Base-by-base conservation (phyloP, 35 echinoderm and acorn worm species). In the Heliocidaris tuberculata region DNA sequence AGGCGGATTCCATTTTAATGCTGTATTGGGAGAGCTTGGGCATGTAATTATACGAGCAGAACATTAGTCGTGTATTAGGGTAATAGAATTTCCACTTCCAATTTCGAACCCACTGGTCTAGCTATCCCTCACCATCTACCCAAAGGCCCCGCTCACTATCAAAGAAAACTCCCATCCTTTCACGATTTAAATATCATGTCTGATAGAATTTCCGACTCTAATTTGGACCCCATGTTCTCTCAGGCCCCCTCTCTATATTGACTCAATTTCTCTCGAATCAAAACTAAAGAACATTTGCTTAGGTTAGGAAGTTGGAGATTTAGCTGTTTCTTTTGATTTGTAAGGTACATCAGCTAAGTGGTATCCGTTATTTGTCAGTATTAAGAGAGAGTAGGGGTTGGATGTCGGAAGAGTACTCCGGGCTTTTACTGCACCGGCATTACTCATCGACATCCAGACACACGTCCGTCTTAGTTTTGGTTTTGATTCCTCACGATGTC, bases 291-390 rank as follows among this genome's bases (percentile, higher is more conserved):
- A 78, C 21, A 78, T n/a, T 78, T 78, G 27, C 27, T 78, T 78
- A 78, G 65, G 6, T 78, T 78, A 27, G 65, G 7, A 78, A 27
- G 65, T 78, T 78, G 65, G 65, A 78, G 65, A 78, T 78, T 7
- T 78, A n/a, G 21, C 65, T 78, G 65, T 78, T n/a, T 42, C 65
- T 19, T 78, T n/a, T 78, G 65, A 78, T 78, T 78, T n/a, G 65
- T 78, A 27, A 17, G 91, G 50, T 11, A 59, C 10, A 49, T 93
- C 91, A 31, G 29, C 91, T 50, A 48, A 93, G 91, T 93, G 47
- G n/a, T 49, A 48, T n/a, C n/a, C 13, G 91, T 59, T 48, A 93
- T 93, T 93, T 93, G 48, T 93, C 91, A 93, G 91, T 93, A 93
- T 93, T 93, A 42, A 93, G 91, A 30, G 91, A 49, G 50, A 93